Base-by-base conservation (phyloP, 2,113 vertebrate species). In the Pardalotus punctatus region DNA sequence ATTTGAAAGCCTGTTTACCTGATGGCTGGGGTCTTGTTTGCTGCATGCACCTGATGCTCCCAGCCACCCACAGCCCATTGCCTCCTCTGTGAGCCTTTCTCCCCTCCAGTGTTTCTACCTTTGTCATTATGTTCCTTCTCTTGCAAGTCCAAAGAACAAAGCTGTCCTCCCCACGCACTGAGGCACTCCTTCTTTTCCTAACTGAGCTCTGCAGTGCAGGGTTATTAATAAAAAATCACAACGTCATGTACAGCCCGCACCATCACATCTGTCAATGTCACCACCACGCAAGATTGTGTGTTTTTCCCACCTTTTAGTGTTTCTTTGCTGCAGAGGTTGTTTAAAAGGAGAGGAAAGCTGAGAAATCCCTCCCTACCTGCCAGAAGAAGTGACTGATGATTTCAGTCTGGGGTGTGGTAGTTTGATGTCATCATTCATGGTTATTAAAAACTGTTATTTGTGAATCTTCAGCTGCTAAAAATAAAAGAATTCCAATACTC, bases 191-290 rank as follows among this genome's bases (percentile, higher is more conserved):
- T 33, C 76, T 81, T 56, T 71, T 71, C 43, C 77, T 57, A 64
- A 48, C 67, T 72, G 80, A 94, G 86, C 83, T 96, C 96, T 84
- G 92, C 96, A 93, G 90, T 91, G 96, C 96, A 94, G 92, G 74
- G 86, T 87, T 93, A 92, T 95, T 95, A 96, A 95, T 96, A 97
- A 94, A 93, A 94, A 96, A 93, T 92, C 95, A 92, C 92, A 81
- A 33, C 25, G 15, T 79, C 95, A 35, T 12, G 76, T 79, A 82
- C 88, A 93, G 88, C 88, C 88, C 1, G 5, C 65, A 67, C 90
- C 40, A 50, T 61, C 88, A 54, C 43, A 93, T 94, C 94, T 94
- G 70, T 97, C 95, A 93, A 40, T 79, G 92, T 93, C 95, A 94
- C 60, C 61, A 72, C 54, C 80, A 69, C 0, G 1, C 3, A 8